Percentiles rank a stretch among this genome's conserved stretches.
These are phyloP conservation scores for Acleris laterana DNA, from an alignment of 2,888 invertebrate species.

Conservation along the genomic window DNA sequence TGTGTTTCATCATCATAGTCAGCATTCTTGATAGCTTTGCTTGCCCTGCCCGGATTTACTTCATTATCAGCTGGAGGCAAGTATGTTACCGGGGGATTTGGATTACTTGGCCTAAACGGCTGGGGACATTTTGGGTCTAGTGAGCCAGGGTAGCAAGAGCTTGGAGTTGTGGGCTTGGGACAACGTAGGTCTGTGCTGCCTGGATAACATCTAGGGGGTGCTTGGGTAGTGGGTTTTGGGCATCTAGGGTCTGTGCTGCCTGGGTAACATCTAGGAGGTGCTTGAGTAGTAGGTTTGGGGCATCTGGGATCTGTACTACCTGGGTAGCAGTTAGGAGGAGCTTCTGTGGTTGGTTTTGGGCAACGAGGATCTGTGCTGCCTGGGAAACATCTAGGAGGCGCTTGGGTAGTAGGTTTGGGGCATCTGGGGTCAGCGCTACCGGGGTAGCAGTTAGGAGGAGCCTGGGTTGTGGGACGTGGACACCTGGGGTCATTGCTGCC, in stretches of 20 bases:
- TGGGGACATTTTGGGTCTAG: slow-evolving; percentile 54
- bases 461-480: slow-evolving; percentile 43
- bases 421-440: slow-evolving; percentile 48
- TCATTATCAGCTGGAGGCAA: slow-evolving; percentile 75
- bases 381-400: slow-evolving; percentile 39
- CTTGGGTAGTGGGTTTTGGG: slow-evolving; percentile 39
- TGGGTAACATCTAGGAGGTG: slow-evolving; percentile 54
- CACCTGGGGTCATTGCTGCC: slow-evolving; percentile 55
- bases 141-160: slow-evolving; percentile 42
- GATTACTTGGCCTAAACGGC: slow-evolving; percentile 71
- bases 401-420: slow-evolving; percentile 52
- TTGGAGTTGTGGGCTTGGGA: slow-evolving; percentile 45
- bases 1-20: slow-evolving; percentile 62
- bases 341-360: slow-evolving; percentile 42
- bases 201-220: slow-evolving; percentile 48
- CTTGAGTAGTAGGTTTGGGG: slow-evolving; percentile 41
- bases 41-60: slow-evolving; percentile 57
- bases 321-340: slow-evolving; percentile 45
- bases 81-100: slow-evolving; percentile 75
- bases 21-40: slow-evolving; percentile 57
- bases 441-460: slow-evolving; percentile 41
- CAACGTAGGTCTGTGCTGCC: slow-evolving; percentile 55
- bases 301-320: slow-evolving; percentile 43
- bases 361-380: slow-evolving; percentile 50
- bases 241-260: slow-evolving; percentile 50